These are phyloP conservation scores for Aricia agestis DNA, from an alignment of 1,140 invertebrate species.

Conservation along the genomic window DNA sequence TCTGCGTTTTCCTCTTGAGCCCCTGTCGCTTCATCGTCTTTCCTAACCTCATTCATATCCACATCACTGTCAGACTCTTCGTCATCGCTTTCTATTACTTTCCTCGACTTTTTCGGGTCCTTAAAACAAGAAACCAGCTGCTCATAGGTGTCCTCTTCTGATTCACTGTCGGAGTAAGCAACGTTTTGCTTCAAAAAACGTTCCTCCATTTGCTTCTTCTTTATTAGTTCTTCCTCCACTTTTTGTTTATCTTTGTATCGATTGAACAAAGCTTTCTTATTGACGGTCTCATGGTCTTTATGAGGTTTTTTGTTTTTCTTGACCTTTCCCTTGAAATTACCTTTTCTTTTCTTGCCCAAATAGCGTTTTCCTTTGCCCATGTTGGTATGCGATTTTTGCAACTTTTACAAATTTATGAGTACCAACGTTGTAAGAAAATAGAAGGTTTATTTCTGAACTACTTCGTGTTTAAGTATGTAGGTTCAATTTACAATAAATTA, in stretches of 20 bases:
- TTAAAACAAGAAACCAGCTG: conserved; percentile 77
- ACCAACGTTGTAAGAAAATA: neutral
- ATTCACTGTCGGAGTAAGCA: conserved; percentile 66
- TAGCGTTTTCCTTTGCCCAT: conserved; percentile 53
- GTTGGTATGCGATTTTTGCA: conserved; percentile 14
- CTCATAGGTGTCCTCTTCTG: conserved; percentile 75
- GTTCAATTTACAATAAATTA: neutral
- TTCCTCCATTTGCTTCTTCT: conserved; percentile 57
- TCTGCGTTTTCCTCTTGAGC: neutral
- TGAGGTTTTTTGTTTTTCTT: conserved; percentile 50
- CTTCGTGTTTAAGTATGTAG: no score
- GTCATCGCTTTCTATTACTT: conserved; percentile 47
- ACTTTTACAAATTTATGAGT: neutral
- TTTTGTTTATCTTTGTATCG: conserved; percentile 71
- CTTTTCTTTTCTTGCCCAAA: conserved; percentile 42
- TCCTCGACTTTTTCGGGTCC: conserved; percentile 32
- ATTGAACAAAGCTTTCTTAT: conserved; percentile 69
- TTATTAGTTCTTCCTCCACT: conserved; percentile 59
- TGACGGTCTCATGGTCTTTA: conserved; percentile 44
- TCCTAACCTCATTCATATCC: neutral
- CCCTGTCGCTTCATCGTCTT: neutral
- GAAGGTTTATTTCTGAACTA: no score
- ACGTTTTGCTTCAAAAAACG: conserved; percentile 45
- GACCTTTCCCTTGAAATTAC: conserved; percentile 31
- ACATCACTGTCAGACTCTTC: conserved; percentile 28